phyloP scores from a whole-genome alignment of 2,888 invertebrate genomes.

The Acrobasis suavella region DNA sequence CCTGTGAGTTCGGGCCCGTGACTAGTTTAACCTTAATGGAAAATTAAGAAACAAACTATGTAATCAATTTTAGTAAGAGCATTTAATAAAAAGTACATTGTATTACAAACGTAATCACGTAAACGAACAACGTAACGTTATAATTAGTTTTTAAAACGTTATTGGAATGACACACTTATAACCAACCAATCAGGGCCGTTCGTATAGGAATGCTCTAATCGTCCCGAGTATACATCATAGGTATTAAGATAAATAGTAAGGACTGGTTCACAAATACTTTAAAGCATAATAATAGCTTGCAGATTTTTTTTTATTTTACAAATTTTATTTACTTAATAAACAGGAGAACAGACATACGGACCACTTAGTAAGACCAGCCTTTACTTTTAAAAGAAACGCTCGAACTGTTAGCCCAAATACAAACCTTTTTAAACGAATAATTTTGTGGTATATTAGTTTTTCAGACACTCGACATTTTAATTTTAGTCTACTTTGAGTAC shows the following conservation, averaged over 20 bases:
- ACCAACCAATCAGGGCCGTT: slow-evolving; percentile 40
- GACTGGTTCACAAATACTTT: not conserved
- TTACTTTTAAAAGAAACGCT: too few relatives aligned
- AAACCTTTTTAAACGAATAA: too few relatives aligned
- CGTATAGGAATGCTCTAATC: slow-evolving; percentile 25
- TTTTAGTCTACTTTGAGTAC: too few relatives aligned
- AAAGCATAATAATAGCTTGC: not conserved
- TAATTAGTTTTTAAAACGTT: slow-evolving; percentile 42
- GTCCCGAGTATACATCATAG: slow-evolving; percentile 9
- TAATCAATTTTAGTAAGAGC: slow-evolving; percentile 18
- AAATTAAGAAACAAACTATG: not conserved
- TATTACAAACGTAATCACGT: not conserved
- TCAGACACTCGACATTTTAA: too few relatives aligned
- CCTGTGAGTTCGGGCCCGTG: too few relatives aligned
- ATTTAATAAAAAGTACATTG: slow-evolving; percentile 20
- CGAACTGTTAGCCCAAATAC: too few relatives aligned
- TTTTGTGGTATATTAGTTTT: too few relatives aligned
- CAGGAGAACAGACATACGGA: too few relatives aligned
- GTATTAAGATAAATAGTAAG: slow-evolving; percentile 22
- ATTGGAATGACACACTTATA: slow-evolving; percentile 37
- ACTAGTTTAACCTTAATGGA: too few relatives aligned
- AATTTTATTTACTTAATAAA: not conserved
- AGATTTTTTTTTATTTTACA: not conserved
- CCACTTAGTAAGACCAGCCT: too few relatives aligned
- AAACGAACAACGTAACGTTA: slow-evolving; percentile 26